Percentiles rank a stretch among this genome's conserved stretches.
These are phyloP conservation scores for Plodia interpunctella DNA, from an alignment of 1,140 invertebrate genomes.

Conservation along the genomic window DNA sequence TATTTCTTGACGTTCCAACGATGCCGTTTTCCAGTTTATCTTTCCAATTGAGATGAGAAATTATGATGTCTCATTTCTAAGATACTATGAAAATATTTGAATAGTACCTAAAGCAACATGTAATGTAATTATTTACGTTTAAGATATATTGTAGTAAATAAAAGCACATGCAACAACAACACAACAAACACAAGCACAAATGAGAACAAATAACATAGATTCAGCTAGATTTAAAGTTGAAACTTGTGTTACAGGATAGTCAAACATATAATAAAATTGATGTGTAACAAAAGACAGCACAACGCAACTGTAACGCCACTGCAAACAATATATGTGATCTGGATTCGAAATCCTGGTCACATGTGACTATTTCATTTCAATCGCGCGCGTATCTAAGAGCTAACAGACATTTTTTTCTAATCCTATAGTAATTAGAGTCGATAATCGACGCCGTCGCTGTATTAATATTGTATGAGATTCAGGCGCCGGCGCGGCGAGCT, in stretches of 20 bases:
- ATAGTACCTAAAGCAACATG: neutral
- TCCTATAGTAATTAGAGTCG: conserved; percentile 34
- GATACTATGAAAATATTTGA: neutral
- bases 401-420: conserved; percentile 22
- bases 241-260: no score
- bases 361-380: conserved; percentile 4
- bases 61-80: neutral
- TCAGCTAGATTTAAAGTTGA: no score
- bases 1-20: conserved; percentile 4
- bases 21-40: conserved; percentile 2
- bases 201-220: neutral
- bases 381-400: neutral
- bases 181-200: no score
- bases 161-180: no score
- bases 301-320: neutral
- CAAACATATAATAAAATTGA: no score
- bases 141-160: no score
- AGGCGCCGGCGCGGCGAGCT: conserved; percentile 44
- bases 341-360: neutral
- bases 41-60: neutral
- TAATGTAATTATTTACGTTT: no score
- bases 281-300: neutral
- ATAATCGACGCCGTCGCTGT: conserved; percentile 37
- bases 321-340: neutral
- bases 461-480: conserved; percentile 62